A percentile compares a stretch with the other conserved stretches of the same genome.
phyloP scores from a whole-genome alignment of 2,797 vertebrate genomes.

The Numenius phaeopus region DNA sequence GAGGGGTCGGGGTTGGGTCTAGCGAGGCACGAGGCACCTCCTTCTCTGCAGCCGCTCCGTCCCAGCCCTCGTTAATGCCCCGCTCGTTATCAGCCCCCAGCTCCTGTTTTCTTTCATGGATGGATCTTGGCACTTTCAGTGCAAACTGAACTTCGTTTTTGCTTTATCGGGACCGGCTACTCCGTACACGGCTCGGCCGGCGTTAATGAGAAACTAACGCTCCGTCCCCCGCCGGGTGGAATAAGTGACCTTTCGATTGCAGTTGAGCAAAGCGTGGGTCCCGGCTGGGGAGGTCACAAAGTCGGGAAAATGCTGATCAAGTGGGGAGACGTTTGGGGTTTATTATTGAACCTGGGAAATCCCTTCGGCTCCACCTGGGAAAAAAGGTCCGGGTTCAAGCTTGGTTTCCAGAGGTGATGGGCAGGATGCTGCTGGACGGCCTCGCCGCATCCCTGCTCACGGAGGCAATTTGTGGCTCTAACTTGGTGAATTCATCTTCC shows the following conservation, averaged over 20 bases:
- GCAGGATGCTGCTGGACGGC: not conserved
- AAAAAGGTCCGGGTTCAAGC: not conserved
- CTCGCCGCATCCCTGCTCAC: accelerated
- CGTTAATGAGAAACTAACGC: not conserved
- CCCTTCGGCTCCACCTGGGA: not conserved
- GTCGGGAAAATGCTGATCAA: not conserved
- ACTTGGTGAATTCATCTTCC: not conserved
- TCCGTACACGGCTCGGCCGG: accelerated
- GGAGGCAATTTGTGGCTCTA: not conserved
- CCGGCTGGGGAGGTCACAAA: accelerated
- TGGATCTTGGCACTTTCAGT: not conserved
- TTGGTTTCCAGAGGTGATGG: not conserved
- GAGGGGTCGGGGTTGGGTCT: not conserved
- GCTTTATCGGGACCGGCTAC: not conserved
- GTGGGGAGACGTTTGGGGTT: accelerated
- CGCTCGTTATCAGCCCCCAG: not conserved
- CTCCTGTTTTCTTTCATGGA: not conserved
- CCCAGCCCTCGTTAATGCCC: not conserved
- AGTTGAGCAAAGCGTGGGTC: not conserved
- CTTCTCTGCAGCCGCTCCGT: not conserved
- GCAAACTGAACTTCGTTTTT: not conserved
- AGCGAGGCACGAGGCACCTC: accelerated
- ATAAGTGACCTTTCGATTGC: not conserved
- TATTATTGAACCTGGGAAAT: not conserved
- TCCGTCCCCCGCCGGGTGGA: not conserved